Percentiles rank a stretch among this genome's conserved stretches.
phyloP scores from a whole-genome alignment of 2,888 invertebrate genomes.

The Prosapia bicincta region DNA sequence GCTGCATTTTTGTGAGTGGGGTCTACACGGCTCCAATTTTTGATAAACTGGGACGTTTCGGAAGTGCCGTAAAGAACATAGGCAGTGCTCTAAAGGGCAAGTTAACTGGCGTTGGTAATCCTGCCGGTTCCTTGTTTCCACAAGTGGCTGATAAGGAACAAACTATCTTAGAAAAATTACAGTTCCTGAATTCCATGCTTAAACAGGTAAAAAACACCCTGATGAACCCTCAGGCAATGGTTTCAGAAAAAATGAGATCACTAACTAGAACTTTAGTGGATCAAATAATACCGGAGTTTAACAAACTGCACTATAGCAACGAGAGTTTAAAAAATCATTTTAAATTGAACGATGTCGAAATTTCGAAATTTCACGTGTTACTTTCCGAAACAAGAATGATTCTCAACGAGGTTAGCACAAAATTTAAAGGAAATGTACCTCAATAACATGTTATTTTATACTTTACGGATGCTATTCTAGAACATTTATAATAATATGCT shows the following conservation, averaged over 20 bases:
- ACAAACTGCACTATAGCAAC: too few species aligned
- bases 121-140: too few species aligned
- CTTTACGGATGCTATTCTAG: too few species aligned
- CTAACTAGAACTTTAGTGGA: slow-evolving; percentile 6
- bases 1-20: not conserved
- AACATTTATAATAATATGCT: too few species aligned
- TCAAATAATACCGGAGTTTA: slow-evolving; percentile 15
- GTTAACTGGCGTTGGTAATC: not conserved
- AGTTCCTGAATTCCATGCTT: slow-evolving; percentile 17
- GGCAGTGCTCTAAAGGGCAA: slow-evolving; percentile 4
- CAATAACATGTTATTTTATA: too few species aligned
- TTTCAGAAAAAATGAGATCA: slow-evolving; percentile 6
- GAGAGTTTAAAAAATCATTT: too few species aligned
- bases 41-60: slow-evolving; percentile 8
- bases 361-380: too few species aligned
- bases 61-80: slow-evolving; percentile 12
- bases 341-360: too few species aligned
- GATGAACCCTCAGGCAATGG: not conserved
- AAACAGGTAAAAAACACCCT: not conserved
- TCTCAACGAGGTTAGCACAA: too few species aligned
- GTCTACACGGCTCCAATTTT: not conserved
- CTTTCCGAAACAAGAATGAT: too few species aligned
- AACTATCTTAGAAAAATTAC: slow-evolving; percentile 5
- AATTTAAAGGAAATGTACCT: too few species aligned
- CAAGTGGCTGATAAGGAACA: too few species aligned